phyloP scores from a whole-genome alignment of 64 coral and sea anemone species.

The Exaiptasia diaphana region DNA sequence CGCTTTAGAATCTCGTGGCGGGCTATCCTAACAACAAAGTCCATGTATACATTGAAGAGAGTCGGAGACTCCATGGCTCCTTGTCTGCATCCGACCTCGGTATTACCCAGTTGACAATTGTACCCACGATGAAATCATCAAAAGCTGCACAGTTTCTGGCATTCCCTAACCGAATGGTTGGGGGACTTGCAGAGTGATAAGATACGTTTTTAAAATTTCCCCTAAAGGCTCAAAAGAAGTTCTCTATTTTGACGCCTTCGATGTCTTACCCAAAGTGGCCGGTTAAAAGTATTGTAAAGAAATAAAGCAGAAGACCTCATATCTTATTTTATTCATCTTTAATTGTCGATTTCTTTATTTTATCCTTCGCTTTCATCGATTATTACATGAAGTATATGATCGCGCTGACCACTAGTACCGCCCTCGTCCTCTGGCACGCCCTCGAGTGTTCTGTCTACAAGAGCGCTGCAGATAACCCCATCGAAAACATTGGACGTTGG shows the following conservation, averaged over 20 bases:
- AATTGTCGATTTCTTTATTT: not conserved
- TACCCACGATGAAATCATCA: not conserved
- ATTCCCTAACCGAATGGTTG: not conserved
- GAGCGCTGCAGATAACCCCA: not conserved
- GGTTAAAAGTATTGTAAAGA: not conserved
- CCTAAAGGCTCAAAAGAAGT: conserved; percentile 1
- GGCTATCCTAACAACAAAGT: not conserved
- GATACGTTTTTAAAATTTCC: conserved; percentile 6
- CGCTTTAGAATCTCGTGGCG: not conserved
- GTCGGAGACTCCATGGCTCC: not conserved
- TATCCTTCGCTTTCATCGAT: not conserved
- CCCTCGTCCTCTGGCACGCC: not conserved
- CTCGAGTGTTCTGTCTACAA: not conserved
- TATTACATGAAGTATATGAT: not conserved
- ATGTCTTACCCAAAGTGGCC: not conserved
- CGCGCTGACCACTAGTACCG: not conserved
- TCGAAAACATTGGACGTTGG: not conserved
- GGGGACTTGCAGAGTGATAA: not conserved
- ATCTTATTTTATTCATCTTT: not conserved
- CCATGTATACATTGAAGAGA: not conserved
- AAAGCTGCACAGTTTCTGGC: not conserved
- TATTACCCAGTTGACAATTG: conserved; percentile 13
- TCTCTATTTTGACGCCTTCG: conserved; percentile 1
- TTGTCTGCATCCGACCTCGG: not conserved
- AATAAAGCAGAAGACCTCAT: not conserved